Evolutionary conservation across 2,113 vertebrate species (phyloP).

Genomic region (Scopus umbretta): DNA sequence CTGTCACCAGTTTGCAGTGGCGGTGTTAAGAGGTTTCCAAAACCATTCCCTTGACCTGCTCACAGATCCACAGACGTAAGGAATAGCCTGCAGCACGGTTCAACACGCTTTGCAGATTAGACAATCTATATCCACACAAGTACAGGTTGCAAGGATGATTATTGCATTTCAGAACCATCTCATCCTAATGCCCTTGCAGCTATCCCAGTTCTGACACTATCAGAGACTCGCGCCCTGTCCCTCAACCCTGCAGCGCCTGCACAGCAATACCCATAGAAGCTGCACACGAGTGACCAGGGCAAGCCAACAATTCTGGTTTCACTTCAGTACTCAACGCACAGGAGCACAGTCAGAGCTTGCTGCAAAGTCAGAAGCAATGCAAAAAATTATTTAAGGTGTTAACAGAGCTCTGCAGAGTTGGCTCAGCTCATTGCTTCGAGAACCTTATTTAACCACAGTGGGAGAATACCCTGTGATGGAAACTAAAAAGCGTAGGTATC

Average conservation of each 20-base stretch:
- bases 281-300: rapidly evolving
- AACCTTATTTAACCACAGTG: neutral
- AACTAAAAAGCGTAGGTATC: neutral
- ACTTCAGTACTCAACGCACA: rapidly evolving
- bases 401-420: neutral
- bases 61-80: neutral
- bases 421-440: neutral
- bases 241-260: neutral
- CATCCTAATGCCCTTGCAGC: neutral
- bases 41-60: neutral
- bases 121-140: neutral
- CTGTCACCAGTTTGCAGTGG: neutral
- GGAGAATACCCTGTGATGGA: neutral
- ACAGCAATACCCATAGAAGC: neutral
- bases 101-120: rapidly evolving
- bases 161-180: neutral
- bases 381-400: neutral
- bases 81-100: rapidly evolving
- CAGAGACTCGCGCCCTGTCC: neutral
- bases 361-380: neutral
- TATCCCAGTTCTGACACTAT: neutral
- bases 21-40: neutral
- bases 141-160: neutral
- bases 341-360: neutral
- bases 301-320: neutral